Percentiles rank a stretch among this genome's conserved stretches.
Evolutionary conservation across 2,113 vertebrate species (phyloP).

Genomic region (Poeciliopsis turrubarensis): DNA sequence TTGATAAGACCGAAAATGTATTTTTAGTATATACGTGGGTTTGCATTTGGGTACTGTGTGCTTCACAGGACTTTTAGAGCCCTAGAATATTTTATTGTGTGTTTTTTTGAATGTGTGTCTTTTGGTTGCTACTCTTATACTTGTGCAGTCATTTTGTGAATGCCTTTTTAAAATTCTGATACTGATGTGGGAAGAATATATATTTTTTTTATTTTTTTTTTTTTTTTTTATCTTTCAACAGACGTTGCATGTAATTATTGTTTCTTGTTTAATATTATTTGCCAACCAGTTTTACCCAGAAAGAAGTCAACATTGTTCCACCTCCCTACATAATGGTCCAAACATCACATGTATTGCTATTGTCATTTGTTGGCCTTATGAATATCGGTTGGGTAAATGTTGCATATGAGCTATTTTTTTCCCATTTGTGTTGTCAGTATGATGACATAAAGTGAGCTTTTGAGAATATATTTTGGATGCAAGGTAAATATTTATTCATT

Average conservation of each 20-base stretch:
- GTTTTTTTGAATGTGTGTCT: not conserved
- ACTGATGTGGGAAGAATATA: constrained; percentile 1
- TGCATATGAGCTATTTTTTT: too few relatives aligned
- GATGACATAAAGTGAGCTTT: not conserved
- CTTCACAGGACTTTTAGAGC: constrained; percentile 18
- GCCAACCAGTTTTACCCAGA: not conserved
- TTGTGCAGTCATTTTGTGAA: not conserved
- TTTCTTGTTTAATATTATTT: constrained; percentile 15
- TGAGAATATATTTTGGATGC: not conserved
- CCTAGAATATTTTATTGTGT: constrained; percentile 25
- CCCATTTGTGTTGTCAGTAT: not conserved
- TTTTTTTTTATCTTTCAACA: not conserved
- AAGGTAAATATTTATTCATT: not conserved
- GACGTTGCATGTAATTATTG: not conserved
- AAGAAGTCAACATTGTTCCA: too few relatives aligned
- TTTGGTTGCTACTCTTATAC: constrained; percentile 4
- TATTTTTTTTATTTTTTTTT: too few relatives aligned
- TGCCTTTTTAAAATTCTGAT: constrained; percentile 6
- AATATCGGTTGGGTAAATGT: too few relatives aligned
- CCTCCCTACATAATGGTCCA: too few relatives aligned
- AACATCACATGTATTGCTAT: too few relatives aligned
- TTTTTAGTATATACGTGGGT: constrained; percentile 4
- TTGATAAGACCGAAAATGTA: constrained; percentile 13
- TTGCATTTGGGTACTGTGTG: constrained; percentile 21
- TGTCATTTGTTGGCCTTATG: too few relatives aligned